Base-by-base conservation (phyloP, 2,797 vertebrate genomes). In the Danio tinwini region DNA sequence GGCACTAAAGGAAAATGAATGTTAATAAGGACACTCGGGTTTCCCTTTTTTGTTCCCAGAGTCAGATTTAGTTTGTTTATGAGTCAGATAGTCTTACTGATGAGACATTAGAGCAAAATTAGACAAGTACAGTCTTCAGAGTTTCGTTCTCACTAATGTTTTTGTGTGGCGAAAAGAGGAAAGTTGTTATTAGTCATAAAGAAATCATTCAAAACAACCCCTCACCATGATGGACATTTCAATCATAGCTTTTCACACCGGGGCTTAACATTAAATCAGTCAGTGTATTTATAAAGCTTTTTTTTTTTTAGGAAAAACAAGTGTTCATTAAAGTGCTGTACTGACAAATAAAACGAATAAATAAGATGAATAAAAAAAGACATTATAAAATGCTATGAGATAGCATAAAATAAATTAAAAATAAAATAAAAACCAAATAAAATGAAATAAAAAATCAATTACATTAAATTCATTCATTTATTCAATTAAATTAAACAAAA, bases 141-240 rank as follows among this genome's bases (percentile, higher is more conserved):
- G 12, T 83, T 79, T 83, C 49, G 37, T 5, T 78, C 7, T 75
- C 42, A 58, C 42, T 81, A 64, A 65, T 29, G 37, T 40, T 58
- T 59, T 49, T 70, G 17, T 37, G 52, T 68, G 75, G 75, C 39
- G 21, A 50, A 49, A 4, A 13, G 2, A 21, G 64, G 7, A 59
- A 68, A 77, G 63, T 49, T 17, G 19, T 40, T 29, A 29, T 29
- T 17, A 69, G 64, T 59, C 29, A 77, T 68, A 58, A 49, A 19
- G 14, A 58, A 68, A 76, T 8, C 21, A 19, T 44, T 63, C 29
- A 56, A 65, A 77, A 77, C 19, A 76, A 45, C 14, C 37, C 50
- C 39, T 76, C 4, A 6, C 14, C 7, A 67, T n/a, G 0, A 13
- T 44, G 39, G 6, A 14, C 11, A 40, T 13, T 14, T 53, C 59